These are phyloP conservation scores for Lasioglossum zephyrum DNA, from an alignment of 2,888 invertebrate species.

Conservation along the genomic window DNA sequence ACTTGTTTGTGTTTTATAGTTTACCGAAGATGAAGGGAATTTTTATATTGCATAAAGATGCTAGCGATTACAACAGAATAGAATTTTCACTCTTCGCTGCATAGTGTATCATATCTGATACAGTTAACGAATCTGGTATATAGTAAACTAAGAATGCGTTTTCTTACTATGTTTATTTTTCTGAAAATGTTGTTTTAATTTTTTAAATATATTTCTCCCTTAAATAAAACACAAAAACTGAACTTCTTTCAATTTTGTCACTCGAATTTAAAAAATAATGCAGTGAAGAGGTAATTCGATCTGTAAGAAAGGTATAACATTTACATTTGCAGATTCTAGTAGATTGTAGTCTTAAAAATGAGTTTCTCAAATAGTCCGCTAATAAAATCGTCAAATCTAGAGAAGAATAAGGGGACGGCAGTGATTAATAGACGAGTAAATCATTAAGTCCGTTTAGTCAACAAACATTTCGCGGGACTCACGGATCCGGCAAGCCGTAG, in stretches of 20 bases:
- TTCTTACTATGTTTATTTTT: too few relatives aligned
- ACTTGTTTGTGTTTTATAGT: not conserved
- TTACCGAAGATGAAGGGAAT: not conserved
- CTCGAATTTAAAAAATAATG: too few relatives aligned
- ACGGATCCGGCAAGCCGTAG: not conserved
- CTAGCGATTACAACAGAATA: not conserved
- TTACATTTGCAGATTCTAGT: not conserved
- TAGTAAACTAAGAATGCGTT: too few relatives aligned
- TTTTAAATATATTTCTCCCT: too few relatives aligned
- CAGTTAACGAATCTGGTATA: too few relatives aligned
- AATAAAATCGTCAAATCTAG: not conserved
- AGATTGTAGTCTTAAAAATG: not conserved
- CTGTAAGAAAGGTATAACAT: not conserved
- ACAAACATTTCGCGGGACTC: slow-evolving; percentile 7
- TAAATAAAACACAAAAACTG: too few relatives aligned
- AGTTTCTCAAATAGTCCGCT: not conserved
- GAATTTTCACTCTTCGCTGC: too few relatives aligned
- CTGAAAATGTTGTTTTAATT: too few relatives aligned
- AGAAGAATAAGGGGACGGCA: not conserved
- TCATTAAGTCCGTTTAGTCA: not conserved
- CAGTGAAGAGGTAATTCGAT: too few relatives aligned
- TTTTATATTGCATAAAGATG: not conserved
- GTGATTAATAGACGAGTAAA: not conserved
- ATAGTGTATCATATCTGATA: too few relatives aligned
- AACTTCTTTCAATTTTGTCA: too few relatives aligned